Percentiles rank a stretch among this genome's conserved stretches.
Evolutionary conservation across 2,888 invertebrate species (phyloP).

Genomic region (Autographa gamma): DNA sequence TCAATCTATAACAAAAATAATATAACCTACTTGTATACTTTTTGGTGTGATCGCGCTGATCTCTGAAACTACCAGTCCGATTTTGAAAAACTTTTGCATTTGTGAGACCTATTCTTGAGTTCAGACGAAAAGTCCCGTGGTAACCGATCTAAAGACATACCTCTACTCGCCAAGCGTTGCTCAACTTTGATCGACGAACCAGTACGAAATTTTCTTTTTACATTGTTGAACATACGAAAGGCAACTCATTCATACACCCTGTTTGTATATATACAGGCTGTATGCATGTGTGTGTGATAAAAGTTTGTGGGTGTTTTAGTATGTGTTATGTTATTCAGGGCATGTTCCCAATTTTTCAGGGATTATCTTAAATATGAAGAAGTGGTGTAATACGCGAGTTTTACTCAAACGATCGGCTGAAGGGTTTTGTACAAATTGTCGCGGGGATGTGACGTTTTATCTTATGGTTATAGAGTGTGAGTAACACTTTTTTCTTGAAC

Average conservation of each 20-base stretch:
- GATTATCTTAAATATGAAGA: slow-evolving; percentile 53
- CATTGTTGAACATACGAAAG: not conserved
- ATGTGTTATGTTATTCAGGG: not conserved
- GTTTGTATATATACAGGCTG: too few species aligned
- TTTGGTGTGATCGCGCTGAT: too few species aligned
- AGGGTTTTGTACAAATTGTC: slow-evolving; percentile 27
- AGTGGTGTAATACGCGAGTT: slow-evolving; percentile 39
- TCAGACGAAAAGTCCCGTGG: not conserved
- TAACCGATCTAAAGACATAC: not conserved
- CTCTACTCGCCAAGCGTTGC: not conserved
- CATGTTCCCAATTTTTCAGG: slow-evolving; percentile 35
- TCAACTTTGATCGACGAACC: too few species aligned
- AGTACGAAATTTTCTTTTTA: not conserved
- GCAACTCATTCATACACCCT: not conserved
- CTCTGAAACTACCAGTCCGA: too few species aligned
- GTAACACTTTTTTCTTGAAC: not conserved
- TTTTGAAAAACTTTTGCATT: too few species aligned
- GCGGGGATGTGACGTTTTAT: slow-evolving; percentile 46
- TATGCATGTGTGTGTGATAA: slow-evolving; percentile 7
- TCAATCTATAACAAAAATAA: too few species aligned
- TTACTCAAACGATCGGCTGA: slow-evolving; percentile 27
- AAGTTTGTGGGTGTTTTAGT: not conserved
- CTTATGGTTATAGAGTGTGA: slow-evolving; percentile 30
- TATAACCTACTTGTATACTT: too few species aligned
- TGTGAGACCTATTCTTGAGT: too few species aligned